phyloP scores from a whole-genome alignment of 2,113 vertebrate species.

The Corythaeola cristata region DNA sequence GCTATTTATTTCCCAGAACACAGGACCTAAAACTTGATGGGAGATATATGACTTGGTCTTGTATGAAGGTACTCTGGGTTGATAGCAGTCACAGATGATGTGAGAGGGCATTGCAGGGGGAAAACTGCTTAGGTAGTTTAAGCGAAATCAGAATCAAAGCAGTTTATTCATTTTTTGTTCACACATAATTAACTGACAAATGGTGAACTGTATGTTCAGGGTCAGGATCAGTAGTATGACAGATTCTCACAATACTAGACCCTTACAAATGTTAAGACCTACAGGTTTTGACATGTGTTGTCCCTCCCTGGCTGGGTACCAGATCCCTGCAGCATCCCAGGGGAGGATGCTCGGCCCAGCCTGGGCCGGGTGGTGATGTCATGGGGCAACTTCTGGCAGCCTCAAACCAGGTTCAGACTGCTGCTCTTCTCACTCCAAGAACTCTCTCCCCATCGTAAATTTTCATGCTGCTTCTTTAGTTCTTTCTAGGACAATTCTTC shows the following conservation, averaged over 20 bases:
- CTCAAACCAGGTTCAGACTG: neutral
- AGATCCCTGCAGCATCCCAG: neutral
- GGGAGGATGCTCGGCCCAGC: neutral
- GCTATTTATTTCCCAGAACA: neutral
- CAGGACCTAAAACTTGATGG: neutral
- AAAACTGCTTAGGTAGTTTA: neutral
- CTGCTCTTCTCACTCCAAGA: neutral
- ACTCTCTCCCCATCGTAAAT: neutral
- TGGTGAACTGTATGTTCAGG: neutral
- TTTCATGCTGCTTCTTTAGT: neutral
- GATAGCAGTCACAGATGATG: neutral
- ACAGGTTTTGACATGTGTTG: neutral
- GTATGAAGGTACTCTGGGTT: neutral
- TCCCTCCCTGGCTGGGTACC: fast-evolving
- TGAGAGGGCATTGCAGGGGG: neutral
- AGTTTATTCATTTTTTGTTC: neutral
- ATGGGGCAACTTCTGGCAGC: neutral
- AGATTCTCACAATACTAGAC: neutral
- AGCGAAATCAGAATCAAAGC: neutral
- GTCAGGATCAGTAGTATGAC: neutral
- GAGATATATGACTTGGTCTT: neutral
- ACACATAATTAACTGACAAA: neutral
- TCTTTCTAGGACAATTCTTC: neutral
- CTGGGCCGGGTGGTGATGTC: neutral
- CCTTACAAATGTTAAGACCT: neutral